Evolutionary conservation across 2,113 vertebrate species (phyloP).

Genomic region (Capricornis sumatraensis): DNA sequence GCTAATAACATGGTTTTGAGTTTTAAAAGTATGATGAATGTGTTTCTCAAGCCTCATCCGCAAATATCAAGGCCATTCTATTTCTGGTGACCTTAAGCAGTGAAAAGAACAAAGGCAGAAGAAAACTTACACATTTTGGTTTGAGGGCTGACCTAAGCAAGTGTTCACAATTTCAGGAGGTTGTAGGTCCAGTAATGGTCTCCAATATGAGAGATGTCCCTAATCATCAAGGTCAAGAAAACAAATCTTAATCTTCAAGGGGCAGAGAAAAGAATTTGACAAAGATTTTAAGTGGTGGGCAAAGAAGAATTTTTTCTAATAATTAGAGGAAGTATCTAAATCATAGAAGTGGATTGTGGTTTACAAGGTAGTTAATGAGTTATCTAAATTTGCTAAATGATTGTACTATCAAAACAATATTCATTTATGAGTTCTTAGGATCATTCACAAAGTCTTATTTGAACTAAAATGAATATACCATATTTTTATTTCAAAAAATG

Average conservation of each 20-base stretch:
- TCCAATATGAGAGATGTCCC: not conserved
- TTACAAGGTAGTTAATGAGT: not conserved
- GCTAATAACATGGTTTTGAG: not conserved
- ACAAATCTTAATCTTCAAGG: not conserved
- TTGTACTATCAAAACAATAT: not conserved
- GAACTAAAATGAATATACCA: not conserved
- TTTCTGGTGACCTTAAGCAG: not conserved
- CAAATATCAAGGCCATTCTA: not conserved
- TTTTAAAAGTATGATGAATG: not conserved
- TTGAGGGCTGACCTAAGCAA: not conserved
- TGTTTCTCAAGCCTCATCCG: not conserved
- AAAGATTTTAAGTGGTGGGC: not conserved
- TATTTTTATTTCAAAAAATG: not conserved
- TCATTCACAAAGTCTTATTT: not conserved
- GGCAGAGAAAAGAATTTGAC: not conserved
- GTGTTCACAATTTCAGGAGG: not conserved
- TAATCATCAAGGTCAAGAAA: not conserved
- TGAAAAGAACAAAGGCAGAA: not conserved
- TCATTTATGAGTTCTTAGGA: not conserved
- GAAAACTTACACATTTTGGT: not conserved
- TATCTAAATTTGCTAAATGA: not conserved
- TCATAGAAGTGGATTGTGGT: not conserved
- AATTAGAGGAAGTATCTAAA: not conserved
- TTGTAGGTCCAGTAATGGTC: accelerated
- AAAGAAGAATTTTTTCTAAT: not conserved